Percentiles rank a stretch among this genome's conserved stretches.
Conservation (phyloP, 2,113 vertebrate species). For the Neotragus pygmaeus region DNA sequence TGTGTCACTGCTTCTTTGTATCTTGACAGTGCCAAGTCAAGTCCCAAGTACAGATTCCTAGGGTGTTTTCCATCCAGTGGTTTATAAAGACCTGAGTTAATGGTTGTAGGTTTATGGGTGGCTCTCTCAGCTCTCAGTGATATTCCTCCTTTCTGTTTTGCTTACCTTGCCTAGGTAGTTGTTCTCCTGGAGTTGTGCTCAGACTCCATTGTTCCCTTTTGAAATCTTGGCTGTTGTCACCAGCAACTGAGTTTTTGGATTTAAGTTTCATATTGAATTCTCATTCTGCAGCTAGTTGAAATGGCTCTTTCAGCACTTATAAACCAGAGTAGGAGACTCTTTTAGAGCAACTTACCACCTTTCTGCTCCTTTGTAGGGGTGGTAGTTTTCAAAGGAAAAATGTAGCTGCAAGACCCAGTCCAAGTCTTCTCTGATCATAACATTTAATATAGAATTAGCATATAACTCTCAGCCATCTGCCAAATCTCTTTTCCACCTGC, state of each 20-base stretch:
- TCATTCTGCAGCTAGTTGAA: not conserved
- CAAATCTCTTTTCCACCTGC: not conserved
- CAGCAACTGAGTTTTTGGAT: not conserved
- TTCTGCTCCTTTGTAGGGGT: not conserved
- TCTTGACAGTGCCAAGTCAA: not conserved
- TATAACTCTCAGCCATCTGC: not conserved
- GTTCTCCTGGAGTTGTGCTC: not conserved
- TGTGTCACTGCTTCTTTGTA: not conserved
- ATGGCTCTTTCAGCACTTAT: not conserved
- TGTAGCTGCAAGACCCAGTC: not conserved
- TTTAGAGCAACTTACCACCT: not conserved
- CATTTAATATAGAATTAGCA: slow-evolving; percentile 25
- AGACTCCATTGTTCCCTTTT: not conserved
- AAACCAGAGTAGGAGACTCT: not conserved
- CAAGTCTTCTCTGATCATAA: not conserved
- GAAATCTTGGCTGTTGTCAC: not conserved
- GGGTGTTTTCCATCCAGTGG: not conserved
- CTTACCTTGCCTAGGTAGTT: not conserved
- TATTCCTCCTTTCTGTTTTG: not conserved
- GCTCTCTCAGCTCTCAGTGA: not conserved
- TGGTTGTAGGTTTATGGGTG: not conserved
- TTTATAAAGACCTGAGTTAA: not conserved
- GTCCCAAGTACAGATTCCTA: not conserved
- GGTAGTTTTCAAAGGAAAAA: not conserved
- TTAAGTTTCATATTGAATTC: not conserved